Evolutionary conservation across 1,140 invertebrate genomes (phyloP).

Genomic region (Lerema accius): DNA sequence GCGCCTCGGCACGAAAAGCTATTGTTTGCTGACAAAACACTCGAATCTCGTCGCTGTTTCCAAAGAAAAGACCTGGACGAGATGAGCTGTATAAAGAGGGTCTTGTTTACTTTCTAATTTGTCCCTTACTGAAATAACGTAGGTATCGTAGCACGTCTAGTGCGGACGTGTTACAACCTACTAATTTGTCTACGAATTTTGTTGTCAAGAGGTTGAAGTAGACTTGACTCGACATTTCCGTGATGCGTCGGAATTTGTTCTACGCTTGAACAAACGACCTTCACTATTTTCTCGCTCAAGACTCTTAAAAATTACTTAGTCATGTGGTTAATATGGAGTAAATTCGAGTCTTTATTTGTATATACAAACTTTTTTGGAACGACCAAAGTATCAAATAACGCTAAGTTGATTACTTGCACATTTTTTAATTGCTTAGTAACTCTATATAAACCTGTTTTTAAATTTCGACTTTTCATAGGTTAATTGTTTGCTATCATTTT

Average conservation of each 20-base stretch:
- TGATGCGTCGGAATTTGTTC: conserved; percentile 65
- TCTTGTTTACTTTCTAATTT: conserved; percentile 53
- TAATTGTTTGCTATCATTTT: too few relatives aligned
- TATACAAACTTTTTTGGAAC: too few relatives aligned
- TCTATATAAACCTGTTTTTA: too few relatives aligned
- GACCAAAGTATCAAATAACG: too few relatives aligned
- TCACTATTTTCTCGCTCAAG: conserved; percentile 46
- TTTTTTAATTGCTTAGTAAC: background rate
- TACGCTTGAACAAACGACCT: conserved; percentile 59
- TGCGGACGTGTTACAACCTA: conserved; percentile 38
- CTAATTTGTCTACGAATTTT: conserved; percentile 35
- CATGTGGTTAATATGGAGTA: background rate
- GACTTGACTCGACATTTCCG: conserved; percentile 53
- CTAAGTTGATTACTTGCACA: too few relatives aligned
- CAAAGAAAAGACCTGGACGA: conserved; percentile 19
- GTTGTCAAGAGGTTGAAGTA: conserved; percentile 41
- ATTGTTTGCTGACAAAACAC: conserved; percentile 36
- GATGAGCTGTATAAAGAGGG: conserved; percentile 30
- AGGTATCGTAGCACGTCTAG: conserved; percentile 49
- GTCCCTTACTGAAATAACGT: conserved; percentile 46
- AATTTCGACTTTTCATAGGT: too few relatives aligned
- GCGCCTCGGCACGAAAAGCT: conserved; percentile 29
- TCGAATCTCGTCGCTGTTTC: conserved; percentile 15
- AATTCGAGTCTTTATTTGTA: conserved; percentile 1
- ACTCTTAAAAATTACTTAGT: conserved; percentile 36